Evolutionary conservation across 2,888 invertebrate species (phyloP).

Genomic region (Theristus sp.): DNA sequence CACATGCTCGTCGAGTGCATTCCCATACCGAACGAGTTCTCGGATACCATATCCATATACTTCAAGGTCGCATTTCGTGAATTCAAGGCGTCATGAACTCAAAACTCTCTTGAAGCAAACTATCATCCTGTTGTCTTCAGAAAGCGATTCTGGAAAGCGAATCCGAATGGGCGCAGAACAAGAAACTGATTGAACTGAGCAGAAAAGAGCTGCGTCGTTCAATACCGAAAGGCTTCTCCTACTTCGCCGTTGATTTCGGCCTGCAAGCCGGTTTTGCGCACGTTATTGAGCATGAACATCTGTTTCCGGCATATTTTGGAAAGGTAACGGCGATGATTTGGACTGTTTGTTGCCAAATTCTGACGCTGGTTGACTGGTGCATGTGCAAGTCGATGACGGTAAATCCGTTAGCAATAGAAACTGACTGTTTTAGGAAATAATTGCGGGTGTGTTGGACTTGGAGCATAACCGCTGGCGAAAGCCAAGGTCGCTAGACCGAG

Average conservation of each 20-base stretch:
- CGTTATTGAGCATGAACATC: conserved; percentile 75
- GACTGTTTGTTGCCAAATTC: background rate
- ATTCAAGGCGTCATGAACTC: background rate
- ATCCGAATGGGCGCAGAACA: conserved; percentile 82
- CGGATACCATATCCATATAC: conserved; percentile 77
- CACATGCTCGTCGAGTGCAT: conserved; percentile 78
- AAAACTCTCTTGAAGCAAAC: background rate
- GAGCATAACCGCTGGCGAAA: conserved; percentile 62
- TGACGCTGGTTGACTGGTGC: background rate
- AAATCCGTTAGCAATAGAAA: background rate
- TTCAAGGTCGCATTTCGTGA: conserved; percentile 52
- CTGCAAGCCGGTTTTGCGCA: conserved; percentile 74
- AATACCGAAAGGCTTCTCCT: conserved; percentile 78
- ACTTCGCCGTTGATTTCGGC: conserved; percentile 84
- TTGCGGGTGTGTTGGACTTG: conserved; percentile 80
- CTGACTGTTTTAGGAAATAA: too few species aligned
- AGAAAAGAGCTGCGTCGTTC: conserved; percentile 51
- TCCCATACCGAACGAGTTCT: conserved; percentile 59
- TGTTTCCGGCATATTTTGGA: conserved; percentile 72
- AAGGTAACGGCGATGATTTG: conserved; percentile 41
- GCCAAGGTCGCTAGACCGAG: conserved; percentile 52
- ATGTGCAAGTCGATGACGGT: background rate
- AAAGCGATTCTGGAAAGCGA: conserved; percentile 90
- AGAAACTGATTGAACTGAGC: conserved; percentile 58
- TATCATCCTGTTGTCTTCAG: conserved; percentile 29